Percentiles rank a stretch among this genome's conserved stretches.
Evolutionary conservation across 2,888 invertebrate genomes (phyloP).

Genomic region (Exephanes ischioxanthus): DNA sequence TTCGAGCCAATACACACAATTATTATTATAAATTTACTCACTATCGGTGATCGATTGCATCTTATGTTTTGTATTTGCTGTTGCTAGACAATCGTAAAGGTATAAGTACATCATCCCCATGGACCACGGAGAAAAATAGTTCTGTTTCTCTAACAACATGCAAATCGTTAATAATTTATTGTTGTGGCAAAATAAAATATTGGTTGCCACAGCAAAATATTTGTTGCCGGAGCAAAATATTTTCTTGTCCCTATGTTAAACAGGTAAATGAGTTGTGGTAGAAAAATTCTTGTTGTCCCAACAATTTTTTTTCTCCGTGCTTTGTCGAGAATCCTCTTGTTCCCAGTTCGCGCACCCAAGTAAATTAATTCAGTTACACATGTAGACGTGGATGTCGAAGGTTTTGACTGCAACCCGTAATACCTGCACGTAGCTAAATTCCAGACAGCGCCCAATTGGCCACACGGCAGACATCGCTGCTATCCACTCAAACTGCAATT

Average conservation of each 20-base stretch:
- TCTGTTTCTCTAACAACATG: too few species aligned
- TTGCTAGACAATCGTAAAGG: conserved; percentile 93
- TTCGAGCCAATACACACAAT: neutral
- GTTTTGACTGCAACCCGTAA: neutral
- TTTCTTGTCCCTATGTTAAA: too few species aligned
- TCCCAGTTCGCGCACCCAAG: neutral
- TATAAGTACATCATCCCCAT: neutral
- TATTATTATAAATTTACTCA: neutral
- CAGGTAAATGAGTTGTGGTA: too few species aligned
- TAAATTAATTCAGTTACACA: conserved; percentile 21
- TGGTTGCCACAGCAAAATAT: neutral
- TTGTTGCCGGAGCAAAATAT: too few species aligned
- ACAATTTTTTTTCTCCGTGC: too few species aligned
- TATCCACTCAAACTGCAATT: neutral
- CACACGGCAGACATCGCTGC: neutral
- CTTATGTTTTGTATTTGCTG: conserved; percentile 69
- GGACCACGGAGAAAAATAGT: neutral
- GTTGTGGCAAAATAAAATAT: too few species aligned
- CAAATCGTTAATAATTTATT: too few species aligned
- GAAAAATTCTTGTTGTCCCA: too few species aligned
- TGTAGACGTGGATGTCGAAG: neutral
- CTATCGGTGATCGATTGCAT: neutral
- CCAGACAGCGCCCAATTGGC: neutral
- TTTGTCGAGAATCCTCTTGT: neutral
- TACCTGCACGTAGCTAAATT: neutral